Base-by-base conservation (phyloP, 2,113 vertebrate species). In the Chrysemys picta region DNA sequence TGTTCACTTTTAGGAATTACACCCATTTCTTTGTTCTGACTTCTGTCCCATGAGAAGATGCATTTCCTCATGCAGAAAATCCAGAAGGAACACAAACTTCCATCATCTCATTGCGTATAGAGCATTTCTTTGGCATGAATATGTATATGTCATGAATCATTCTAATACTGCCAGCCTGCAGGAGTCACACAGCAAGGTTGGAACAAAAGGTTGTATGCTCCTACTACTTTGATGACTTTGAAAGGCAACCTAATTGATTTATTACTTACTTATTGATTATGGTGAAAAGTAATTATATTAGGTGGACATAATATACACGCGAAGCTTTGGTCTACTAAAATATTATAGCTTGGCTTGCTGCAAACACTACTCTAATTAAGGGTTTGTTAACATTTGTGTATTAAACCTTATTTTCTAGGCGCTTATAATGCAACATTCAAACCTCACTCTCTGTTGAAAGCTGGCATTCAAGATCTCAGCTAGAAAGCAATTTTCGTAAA, bases 341-440 rank as follows among this genome's bases (percentile, higher is more conserved):
- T 97, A 89, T 87, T 96, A 85, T 53, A 84, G 14, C 80, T 89
- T 95, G 75, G 88, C 84, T 93, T 82, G 31, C 79, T 95, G 53
- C 59, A 92, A 96, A 93, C 65, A 83, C 27, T 79, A 87, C 80
- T 84, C 90, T 97, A 97, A 97, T 96, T 96, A 95, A 96, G 50
- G 82, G 91, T 95, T 92, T 97, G 80, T 80, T 95, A 96, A 89
- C 17, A 22, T 56, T 91, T 95, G 10, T 92, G 54, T 94, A 90
- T 90, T 95, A 92, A 95, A 89, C 86, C 85, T 89, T 76, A 59
- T 86, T 96, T 96, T 96, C 91, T 76, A 94, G 89, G 49, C 80
- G 69, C 53, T 90, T 94, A 96, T 88, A 97, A 94, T 93, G 83
- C 94, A 96, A 81, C 81, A 92, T 89, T 96, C 94, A 94, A 94